Percentiles rank a stretch among this genome's conserved stretches.
Conservation (phyloP, 2,113 vertebrate genomes). For the Merops nubicus region DNA sequence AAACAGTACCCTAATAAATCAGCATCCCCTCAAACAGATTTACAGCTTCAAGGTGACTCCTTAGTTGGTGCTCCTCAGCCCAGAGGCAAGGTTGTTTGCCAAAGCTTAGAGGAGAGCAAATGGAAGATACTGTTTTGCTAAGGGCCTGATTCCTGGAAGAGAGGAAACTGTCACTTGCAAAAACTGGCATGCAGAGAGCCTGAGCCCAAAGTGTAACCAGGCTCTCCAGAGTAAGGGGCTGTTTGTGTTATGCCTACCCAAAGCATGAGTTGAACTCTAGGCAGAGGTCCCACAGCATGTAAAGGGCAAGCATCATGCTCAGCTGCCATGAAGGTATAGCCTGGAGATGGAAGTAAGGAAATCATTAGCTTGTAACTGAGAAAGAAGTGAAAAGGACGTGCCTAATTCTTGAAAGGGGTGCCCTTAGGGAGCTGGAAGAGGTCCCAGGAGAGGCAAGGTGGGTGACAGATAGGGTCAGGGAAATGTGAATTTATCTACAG, state of each 20-base stretch:
- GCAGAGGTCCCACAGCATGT: neutral
- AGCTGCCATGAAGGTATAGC: neutral
- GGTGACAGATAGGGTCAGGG: neutral
- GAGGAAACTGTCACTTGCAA: neutral
- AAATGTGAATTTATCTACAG: neutral
- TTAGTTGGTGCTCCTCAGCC: neutral
- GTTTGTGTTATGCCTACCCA: neutral
- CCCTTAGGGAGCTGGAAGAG: neutral
- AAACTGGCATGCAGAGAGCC: neutral
- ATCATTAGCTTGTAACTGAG: neutral
- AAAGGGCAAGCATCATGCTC: neutral
- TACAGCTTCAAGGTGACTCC: constrained; percentile 5
- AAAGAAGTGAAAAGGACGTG: neutral
- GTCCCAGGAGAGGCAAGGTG: neutral
- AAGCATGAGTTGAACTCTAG: neutral
- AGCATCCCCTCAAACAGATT: neutral
- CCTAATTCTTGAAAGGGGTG: neutral
- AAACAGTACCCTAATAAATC: constrained; percentile 14
- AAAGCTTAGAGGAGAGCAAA: neutral
- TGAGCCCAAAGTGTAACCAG: neutral
- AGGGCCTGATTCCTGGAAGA: neutral
- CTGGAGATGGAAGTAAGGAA: neutral
- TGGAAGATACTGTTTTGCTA: neutral
- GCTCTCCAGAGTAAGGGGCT: neutral
- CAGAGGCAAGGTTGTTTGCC: neutral